Evolutionary conservation across 2,888 invertebrate genomes (phyloP).

Genomic region (Drosophila prostipennis): DNA sequence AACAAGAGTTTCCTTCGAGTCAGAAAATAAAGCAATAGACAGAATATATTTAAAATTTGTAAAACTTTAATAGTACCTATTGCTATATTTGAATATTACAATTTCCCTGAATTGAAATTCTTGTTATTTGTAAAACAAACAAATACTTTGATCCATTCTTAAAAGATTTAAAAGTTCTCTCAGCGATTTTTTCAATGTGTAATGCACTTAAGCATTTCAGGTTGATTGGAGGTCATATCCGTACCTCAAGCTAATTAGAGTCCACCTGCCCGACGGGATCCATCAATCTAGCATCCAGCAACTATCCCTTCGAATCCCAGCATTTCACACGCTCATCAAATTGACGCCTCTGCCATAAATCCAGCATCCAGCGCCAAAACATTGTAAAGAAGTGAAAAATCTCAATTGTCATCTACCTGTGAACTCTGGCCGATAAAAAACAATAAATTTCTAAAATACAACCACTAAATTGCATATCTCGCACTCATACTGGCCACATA

Average conservation of each 20-base stretch:
- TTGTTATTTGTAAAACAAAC: no score
- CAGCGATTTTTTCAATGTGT: background rate
- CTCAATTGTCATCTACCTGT: slow-evolving; percentile 50
- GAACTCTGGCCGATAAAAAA: slow-evolving; percentile 65
- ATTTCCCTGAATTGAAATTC: no score
- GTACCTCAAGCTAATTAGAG: slow-evolving; percentile 31
- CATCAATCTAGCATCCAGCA: background rate
- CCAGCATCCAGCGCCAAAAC: slow-evolving; percentile 44
- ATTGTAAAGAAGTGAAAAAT: slow-evolving; percentile 53
- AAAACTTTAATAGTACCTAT: no score
- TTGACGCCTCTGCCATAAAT: slow-evolving; percentile 50
- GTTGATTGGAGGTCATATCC: slow-evolving; percentile 27
- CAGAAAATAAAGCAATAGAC: no score
- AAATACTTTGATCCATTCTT: no score
- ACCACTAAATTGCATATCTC: slow-evolving; percentile 57
- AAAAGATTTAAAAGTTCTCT: background rate
- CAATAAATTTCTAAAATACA: slow-evolving; percentile 69
- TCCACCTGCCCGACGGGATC: slow-evolving; percentile 32
- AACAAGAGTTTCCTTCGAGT: background rate
- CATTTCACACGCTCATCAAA: slow-evolving; percentile 64
- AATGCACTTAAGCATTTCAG: background rate
- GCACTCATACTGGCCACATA: slow-evolving; percentile 13
- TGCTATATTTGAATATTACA: no score
- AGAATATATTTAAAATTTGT: no score
- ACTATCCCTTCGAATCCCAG: slow-evolving; percentile 17